These are phyloP conservation scores for Muricea muricata DNA, from an alignment of 92 coral and sea anemone species.

Conservation along the genomic window DNA sequence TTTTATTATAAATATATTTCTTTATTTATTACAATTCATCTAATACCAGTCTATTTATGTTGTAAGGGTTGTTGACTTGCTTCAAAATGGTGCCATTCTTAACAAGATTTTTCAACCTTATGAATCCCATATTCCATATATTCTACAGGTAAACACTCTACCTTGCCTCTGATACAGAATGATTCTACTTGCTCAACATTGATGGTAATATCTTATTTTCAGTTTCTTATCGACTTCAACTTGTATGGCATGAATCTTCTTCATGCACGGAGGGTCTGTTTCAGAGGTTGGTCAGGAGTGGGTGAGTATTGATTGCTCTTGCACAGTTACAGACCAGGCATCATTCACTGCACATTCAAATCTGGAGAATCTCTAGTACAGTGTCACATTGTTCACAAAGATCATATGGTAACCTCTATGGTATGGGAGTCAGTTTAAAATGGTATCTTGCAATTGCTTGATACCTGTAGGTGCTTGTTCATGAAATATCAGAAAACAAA, in stretches of 20 bases:
- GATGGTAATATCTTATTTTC: slow-evolving; percentile 1
- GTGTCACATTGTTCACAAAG: too few relatives aligned
- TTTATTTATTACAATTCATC: not conserved
- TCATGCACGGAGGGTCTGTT: slow-evolving; percentile 70
- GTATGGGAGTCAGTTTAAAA: too few relatives aligned
- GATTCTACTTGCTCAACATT: too few relatives aligned
- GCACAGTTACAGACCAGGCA: too few relatives aligned
- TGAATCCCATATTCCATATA: slow-evolving; percentile 91
- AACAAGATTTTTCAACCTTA: slow-evolving; percentile 87
- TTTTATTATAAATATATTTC: not conserved
- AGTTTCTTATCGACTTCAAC: slow-evolving; percentile 95
- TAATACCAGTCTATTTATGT: not conserved
- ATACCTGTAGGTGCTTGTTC: too few relatives aligned
- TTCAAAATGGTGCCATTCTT: slow-evolving; percentile 91
- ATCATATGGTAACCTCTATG: too few relatives aligned
- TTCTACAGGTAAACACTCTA: slow-evolving; percentile 73
- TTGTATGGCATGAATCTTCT: slow-evolving; percentile 98
- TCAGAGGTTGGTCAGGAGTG: slow-evolving; percentile 56
- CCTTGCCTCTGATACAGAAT: not conserved
- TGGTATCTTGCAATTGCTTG: too few relatives aligned
- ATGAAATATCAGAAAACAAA: too few relatives aligned
- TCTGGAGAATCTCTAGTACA: too few relatives aligned
- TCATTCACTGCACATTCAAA: too few relatives aligned
- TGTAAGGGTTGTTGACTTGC: slow-evolving; percentile 80
- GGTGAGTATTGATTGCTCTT: not conserved